Base-by-base conservation (phyloP, 2,113 vertebrate genomes). In the Origma solitaria region DNA sequence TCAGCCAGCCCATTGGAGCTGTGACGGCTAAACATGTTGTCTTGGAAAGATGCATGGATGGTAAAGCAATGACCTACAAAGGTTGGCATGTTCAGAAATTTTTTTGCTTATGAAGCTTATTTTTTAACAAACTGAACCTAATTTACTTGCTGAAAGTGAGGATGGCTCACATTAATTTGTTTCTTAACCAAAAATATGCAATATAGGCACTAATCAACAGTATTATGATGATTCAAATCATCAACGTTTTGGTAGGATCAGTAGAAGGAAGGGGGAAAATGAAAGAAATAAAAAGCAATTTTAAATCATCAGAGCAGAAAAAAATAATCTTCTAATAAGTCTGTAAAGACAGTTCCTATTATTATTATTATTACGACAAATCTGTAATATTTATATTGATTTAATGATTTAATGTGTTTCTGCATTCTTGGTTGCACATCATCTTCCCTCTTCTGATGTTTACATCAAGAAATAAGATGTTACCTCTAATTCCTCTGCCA, bases 161-260 rank as follows among this genome's bases (percentile, higher is more conserved):
- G 13, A 58, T 72, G 27, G 27, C 18, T 80, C 21, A 49, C 4
- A 40, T 37, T 44, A 44, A 14, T 44, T 83, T 72, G 8, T 27
- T 24, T 86, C 11, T 58, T 60, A 62, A 77, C 7, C 8, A 65
- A 69, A 93, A 75, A 38, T 38, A 38, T 0, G 0, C 24, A 45
- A 28, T n/a, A n/a, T n/a, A 0, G 0, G 3, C 17, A 53, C 9
- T 61, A 56, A 73, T 76, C 35, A 82, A 42, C 54, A 57, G 11
- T 27, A 38, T 19, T 50, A 5, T 31, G 24, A 54, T 73, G 38
- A 50, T 81, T 77, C 45, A 65, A 6, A 17, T 38, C 9, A 37
- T 25, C 20, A 45, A 4, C 0, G 0, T 82, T 66, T 45, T 38
- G 27, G 44, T 49, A 66, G 17, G 21, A 85, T 64, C 11, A 31